These are phyloP conservation scores for Drosophila prostipennis DNA, from an alignment of 2,888 invertebrate species.

Conservation along the genomic window DNA sequence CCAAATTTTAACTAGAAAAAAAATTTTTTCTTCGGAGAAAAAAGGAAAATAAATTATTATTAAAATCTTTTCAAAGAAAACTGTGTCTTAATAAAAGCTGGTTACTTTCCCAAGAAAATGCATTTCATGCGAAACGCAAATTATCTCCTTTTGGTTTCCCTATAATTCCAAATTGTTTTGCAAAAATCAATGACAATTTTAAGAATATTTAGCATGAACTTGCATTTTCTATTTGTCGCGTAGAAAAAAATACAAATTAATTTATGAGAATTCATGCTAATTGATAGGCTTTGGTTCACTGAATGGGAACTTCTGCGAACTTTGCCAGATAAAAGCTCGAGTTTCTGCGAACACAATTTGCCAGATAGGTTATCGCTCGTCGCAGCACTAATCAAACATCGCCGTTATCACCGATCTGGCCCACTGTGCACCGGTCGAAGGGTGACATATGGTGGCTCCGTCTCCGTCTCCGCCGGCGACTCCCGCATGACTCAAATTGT, in stretches of 20 bases:
- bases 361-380: constrained; percentile 25
- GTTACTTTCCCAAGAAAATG: too few relatives aligned
- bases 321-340: constrained; percentile 4
- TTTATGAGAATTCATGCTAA: constrained; percentile 15
- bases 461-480: constrained; percentile 1
- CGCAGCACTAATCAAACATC: constrained; percentile 12
- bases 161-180: background rate
- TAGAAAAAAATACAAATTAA: background rate
- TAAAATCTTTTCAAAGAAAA: too few relatives aligned
- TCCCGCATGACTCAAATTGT: constrained; percentile 66
- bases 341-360: constrained; percentile 15
- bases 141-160: background rate
- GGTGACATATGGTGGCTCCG: constrained; percentile 57
- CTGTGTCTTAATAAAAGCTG: too few relatives aligned
- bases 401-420: constrained; percentile 3
- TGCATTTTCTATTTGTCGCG: background rate
- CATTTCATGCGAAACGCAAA: background rate
- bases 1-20: too few relatives aligned
- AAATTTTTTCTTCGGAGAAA: too few relatives aligned
- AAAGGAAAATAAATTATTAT: background rate
- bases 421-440: constrained; percentile 36
- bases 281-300: constrained; percentile 23
- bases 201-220: constrained; percentile 1
- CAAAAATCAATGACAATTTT: background rate
- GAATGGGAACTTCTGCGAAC: constrained; percentile 33